Conservation (phyloP, 2,113 vertebrate genomes). For the Melanotaenia duboulayi region DNA sequence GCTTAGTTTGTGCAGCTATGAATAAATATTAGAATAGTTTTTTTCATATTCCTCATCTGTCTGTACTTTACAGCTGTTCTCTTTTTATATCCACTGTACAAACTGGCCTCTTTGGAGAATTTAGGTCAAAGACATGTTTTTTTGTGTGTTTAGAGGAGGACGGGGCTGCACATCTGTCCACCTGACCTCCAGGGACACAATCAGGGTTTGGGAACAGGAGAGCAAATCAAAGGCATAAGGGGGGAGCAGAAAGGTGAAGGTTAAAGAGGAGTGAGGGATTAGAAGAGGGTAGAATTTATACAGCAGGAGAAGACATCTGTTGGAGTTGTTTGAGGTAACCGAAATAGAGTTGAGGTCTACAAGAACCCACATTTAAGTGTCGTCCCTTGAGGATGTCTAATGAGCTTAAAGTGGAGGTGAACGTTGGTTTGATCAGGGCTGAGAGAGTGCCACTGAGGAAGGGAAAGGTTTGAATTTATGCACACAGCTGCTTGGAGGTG, state of each 20-base stretch:
- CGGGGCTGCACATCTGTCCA: conserved; percentile 61
- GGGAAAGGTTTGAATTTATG: conserved; percentile 42
- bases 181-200: conserved; percentile 57
- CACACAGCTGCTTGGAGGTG: conserved; percentile 24
- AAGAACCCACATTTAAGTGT: conserved; percentile 33
- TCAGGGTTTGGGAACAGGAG: conserved; percentile 14
- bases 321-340: conserved; percentile 24
- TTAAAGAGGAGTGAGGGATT: conserved; percentile 49
- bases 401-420: conserved; percentile 55
- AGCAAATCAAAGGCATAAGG: conserved; percentile 46
- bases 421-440: conserved; percentile 40
- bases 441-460: conserved; percentile 64
- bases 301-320: conserved; percentile 61
- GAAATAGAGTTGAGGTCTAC: conserved; percentile 33
- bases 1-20: neutral
- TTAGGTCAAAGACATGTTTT: conserved; percentile 48
- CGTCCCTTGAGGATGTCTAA: conserved; percentile 55
- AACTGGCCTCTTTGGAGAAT: conserved; percentile 55
- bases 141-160: conserved; percentile 14
- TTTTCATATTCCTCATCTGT: neutral
- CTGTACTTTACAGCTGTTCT: conserved; percentile 49
- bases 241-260: conserved; percentile 42
- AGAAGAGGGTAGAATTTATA: conserved; percentile 12
- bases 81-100: conserved; percentile 31
- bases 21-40: conserved; percentile 4